These are phyloP conservation scores for Ischnus inquisitorius DNA, from an alignment of 2,888 invertebrate species.

Conservation along the genomic window DNA sequence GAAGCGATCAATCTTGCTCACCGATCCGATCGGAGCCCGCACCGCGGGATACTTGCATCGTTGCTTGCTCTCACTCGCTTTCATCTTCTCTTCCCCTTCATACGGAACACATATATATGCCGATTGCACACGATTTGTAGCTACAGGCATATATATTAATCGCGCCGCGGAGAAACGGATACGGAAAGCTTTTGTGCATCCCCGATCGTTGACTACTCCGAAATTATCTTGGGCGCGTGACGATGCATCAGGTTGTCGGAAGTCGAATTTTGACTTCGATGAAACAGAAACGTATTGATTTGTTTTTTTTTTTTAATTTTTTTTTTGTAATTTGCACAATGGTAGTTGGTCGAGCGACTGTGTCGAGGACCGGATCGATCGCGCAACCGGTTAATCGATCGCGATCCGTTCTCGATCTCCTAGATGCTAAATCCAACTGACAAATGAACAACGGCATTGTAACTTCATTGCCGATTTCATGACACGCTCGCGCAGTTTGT, in stretches of 20 bases:
- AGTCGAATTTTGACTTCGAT: neutral
- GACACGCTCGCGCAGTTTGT: conserved; percentile 70
- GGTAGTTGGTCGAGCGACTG: conserved; percentile 10
- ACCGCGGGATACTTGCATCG: conserved; percentile 73
- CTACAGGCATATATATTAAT: conserved; percentile 12
- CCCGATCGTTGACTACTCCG: conserved; percentile 6
- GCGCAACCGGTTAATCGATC: conserved; percentile 75
- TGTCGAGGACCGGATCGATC: conserved; percentile 8
- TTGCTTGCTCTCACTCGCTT: conserved; percentile 33
- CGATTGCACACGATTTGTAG: neutral
- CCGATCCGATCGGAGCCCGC: conserved; percentile 76
- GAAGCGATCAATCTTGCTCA: conserved; percentile 83
- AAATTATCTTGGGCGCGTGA: neutral
- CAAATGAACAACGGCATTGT: conserved; percentile 73
- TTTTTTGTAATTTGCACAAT: conserved; percentile 17
- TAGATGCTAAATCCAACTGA: conserved; percentile 71
- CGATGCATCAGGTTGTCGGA: neutral
- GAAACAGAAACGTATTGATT: neutral
- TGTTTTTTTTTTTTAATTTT: conserved; percentile 20
- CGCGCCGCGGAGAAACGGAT: conserved; percentile 2
- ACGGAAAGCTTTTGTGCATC: conserved; percentile 6
- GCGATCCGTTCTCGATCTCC: conserved; percentile 54
- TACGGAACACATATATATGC: neutral
- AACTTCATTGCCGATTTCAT: conserved; percentile 72
- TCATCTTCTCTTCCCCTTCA: conserved; percentile 34